These are phyloP conservation scores for Drosophila persimilis DNA, from an alignment of 1,140 invertebrate species.

Conservation along the genomic window DNA sequence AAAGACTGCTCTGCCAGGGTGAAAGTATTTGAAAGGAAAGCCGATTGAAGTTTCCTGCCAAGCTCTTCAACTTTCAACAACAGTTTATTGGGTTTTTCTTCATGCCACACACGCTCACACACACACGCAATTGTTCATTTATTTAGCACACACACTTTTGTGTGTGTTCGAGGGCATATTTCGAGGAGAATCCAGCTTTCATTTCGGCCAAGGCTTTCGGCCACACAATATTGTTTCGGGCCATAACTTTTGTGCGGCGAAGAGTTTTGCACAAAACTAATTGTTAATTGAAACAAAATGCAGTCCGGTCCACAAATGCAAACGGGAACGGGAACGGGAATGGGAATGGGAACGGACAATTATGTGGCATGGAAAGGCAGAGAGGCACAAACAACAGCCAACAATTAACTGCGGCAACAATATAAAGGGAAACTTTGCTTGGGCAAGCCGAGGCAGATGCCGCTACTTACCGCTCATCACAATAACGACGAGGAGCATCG, in stretches of 20 bases:
- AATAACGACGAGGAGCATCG: constrained; percentile 66
- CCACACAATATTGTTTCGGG: constrained; percentile 50
- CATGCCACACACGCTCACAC: not conserved
- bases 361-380: constrained; percentile 11
- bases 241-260: constrained; percentile 38
- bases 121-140: constrained; percentile 18
- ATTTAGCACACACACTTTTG: constrained; percentile 8
- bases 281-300: constrained; percentile 77
- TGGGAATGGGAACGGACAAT: constrained; percentile 24
- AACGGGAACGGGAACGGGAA: not conserved
- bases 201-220: constrained; percentile 17
- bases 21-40: constrained; percentile 9
- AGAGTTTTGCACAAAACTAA: constrained; percentile 60
- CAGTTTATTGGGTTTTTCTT: constrained; percentile 36
- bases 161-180: too few relatives aligned
- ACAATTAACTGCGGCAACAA: constrained; percentile 75
- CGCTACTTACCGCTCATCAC: constrained; percentile 75
- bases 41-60: constrained; percentile 25
- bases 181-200: constrained; percentile 7
- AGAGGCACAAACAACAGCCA: constrained; percentile 62
- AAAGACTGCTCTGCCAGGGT: too few relatives aligned
- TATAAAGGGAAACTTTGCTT: constrained; percentile 50
- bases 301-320: constrained; percentile 5
- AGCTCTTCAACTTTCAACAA: constrained; percentile 20
- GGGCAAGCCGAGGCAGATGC: constrained; percentile 19